Evolutionary conservation across 2,888 invertebrate genomes (phyloP).

Genomic region (Amphipoea lucens): DNA sequence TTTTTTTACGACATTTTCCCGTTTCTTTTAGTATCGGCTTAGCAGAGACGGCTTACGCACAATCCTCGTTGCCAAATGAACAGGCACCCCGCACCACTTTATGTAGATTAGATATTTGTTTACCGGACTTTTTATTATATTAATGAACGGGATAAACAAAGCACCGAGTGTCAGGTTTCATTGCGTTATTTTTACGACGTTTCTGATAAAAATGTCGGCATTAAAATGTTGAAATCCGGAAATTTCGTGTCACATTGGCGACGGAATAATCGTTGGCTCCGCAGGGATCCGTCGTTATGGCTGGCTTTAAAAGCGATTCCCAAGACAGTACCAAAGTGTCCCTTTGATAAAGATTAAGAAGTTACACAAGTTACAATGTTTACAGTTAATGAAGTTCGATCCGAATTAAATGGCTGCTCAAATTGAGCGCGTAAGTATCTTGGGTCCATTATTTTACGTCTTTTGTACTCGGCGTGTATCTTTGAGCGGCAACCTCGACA

Average conservation of each 20-base stretch:
- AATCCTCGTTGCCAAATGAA: conserved; percentile 41
- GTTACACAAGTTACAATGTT: conserved; percentile 2
- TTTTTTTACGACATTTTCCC: conserved; percentile 62
- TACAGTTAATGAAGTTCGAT: not conserved
- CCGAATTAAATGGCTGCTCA: not conserved
- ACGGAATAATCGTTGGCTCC: conserved; percentile 6
- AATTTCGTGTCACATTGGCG: conserved; percentile 20
- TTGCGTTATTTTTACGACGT: conserved; percentile 58
- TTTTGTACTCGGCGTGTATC: not conserved
- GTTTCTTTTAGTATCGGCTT: conserved; percentile 60
- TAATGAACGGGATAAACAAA: conserved; percentile 55
- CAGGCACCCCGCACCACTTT: conserved; percentile 44
- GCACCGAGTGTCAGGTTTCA: conserved; percentile 55
- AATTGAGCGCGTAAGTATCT: not conserved
- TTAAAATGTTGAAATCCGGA: conserved; percentile 36
- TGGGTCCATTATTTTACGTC: not conserved
- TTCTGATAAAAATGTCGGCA: conserved; percentile 41
- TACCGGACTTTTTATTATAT: conserved; percentile 54
- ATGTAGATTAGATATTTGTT: conserved; percentile 68
- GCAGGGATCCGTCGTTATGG: conserved; percentile 20
- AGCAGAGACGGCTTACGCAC: conserved; percentile 50
- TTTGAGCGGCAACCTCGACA: conserved; percentile 1
- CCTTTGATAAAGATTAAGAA: conserved; percentile 26
- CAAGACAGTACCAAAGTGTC: conserved; percentile 2
- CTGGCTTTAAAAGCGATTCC: conserved; percentile 12